Evolutionary conservation across 2,113 vertebrate genomes (phyloP).

Genomic region (Eptesicus fuscus): DNA sequence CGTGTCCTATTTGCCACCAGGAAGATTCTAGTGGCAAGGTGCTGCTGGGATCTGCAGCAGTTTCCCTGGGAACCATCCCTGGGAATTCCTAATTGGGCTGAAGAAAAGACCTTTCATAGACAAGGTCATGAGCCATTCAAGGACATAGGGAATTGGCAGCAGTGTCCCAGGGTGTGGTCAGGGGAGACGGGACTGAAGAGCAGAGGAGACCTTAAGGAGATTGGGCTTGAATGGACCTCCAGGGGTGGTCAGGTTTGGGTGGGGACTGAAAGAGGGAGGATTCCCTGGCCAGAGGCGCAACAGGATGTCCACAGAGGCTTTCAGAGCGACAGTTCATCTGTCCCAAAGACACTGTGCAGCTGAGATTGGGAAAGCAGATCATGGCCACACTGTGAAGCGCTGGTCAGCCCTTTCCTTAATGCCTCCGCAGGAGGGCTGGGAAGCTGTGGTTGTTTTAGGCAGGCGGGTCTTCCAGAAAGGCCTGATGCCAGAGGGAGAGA

Average conservation of each 20-base stretch:
- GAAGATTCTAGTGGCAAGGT: neutral
- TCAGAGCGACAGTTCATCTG: neutral
- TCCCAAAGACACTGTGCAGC: neutral
- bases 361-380: neutral
- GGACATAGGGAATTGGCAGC: neutral
- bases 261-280: neutral
- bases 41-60: neutral
- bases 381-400: neutral
- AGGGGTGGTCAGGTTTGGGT: fast-evolving
- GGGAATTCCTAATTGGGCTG: neutral
- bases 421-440: neutral
- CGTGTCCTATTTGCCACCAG: neutral
- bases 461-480: too few relatives aligned
- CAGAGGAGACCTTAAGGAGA: neutral
- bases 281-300: too few relatives aligned
- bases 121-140: neutral
- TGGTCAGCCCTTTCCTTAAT: neutral
- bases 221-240: neutral
- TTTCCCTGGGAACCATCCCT: neutral
- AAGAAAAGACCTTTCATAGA: neutral
- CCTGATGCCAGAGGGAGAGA: neutral
- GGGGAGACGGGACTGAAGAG: neutral
- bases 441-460: neutral
- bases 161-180: neutral
- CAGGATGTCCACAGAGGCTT: neutral